Evolutionary conservation across 1,140 invertebrate genomes (phyloP).

Genomic region (Leptestheria dahalacensis): DNA sequence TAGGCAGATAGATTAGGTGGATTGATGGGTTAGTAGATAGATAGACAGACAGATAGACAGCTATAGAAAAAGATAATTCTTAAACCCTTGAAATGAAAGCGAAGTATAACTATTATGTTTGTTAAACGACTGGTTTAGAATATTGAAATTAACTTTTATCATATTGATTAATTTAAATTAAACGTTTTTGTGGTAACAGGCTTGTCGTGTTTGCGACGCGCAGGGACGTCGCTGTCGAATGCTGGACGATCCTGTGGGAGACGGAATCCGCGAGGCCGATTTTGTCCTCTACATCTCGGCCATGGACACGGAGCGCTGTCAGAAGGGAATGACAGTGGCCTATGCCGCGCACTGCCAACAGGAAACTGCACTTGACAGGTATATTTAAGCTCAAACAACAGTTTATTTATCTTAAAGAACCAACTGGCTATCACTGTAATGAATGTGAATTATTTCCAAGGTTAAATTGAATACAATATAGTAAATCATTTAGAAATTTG

Average conservation of each 20-base stretch:
- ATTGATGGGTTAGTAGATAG: no score
- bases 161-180: not conserved
- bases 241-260: constrained; percentile 28
- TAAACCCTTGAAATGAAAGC: no score
- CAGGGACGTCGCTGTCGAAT: constrained; percentile 61
- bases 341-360: constrained; percentile 98
- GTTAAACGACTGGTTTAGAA: no score
- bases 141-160: not conserved
- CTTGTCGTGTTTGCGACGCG: constrained; percentile 68
- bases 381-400: constrained; percentile 18
- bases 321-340: constrained; percentile 77
- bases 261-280: constrained; percentile 71
- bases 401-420: not conserved
- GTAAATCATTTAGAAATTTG: no score
- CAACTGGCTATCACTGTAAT: no score
- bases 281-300: constrained; percentile 97
- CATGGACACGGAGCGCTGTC: constrained; percentile 54
- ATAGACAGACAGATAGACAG: no score
- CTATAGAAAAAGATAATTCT: no score
- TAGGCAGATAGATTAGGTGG: no score
- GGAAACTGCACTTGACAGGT: constrained; percentile 79
- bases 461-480: no score
- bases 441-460: no score
- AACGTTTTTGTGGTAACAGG: constrained; percentile 41
- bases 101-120: no score